Evolutionary conservation across 2,113 vertebrate species (phyloP).

Genomic region (Poicephalus gulielmi): DNA sequence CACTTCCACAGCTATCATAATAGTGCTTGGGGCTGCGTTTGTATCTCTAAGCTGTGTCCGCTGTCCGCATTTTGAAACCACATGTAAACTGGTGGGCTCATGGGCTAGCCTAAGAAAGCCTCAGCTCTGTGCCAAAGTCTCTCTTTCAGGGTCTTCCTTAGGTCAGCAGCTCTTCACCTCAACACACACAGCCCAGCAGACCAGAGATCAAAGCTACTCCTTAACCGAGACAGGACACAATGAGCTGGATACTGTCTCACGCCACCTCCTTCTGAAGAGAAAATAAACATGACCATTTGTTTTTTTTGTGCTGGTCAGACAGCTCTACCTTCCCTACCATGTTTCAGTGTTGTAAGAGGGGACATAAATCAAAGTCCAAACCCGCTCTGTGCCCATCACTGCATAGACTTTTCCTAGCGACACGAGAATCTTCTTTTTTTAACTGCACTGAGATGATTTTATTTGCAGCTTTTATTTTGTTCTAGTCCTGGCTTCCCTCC

Average conservation of each 20-base stretch:
- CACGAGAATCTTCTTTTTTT: background rate
- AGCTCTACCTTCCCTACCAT: background rate
- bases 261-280: background rate
- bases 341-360: background rate
- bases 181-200: background rate
- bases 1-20: conserved; percentile 1
- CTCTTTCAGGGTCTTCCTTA: background rate
- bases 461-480: background rate
- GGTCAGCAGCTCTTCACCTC: conserved; percentile 9
- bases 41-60: background rate
- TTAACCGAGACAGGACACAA: background rate
- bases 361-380: background rate
- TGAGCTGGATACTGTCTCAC: background rate
- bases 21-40: background rate
- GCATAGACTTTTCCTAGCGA: background rate
- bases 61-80: conserved; percentile 39
- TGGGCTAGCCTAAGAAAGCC: background rate
- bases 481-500: background rate
- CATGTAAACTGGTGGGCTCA: background rate
- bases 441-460: background rate
- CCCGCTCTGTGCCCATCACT: background rate
- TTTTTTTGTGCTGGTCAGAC: background rate
- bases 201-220: background rate
- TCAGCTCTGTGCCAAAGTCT: background rate
- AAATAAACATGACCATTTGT: background rate